Evolutionary conservation across 2,888 invertebrate genomes (phyloP).

Genomic region (Xestobium rufovillosum): DNA sequence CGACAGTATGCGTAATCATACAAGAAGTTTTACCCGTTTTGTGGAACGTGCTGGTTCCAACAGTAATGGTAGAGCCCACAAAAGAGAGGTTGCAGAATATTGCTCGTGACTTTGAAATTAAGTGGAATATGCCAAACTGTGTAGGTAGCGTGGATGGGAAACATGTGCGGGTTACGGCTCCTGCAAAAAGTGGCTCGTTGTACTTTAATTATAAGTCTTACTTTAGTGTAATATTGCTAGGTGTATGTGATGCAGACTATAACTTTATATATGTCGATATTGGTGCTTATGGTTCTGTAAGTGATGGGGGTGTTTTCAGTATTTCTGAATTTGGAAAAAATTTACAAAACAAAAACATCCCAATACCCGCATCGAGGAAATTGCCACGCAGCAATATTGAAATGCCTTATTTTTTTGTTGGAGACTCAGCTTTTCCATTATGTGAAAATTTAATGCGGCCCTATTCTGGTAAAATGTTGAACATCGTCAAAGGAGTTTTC

Average conservation of each 20-base stretch:
- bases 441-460: slow-evolving; percentile 9
- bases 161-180: slow-evolving; percentile 2
- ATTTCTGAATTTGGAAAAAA: slow-evolving; percentile 4
- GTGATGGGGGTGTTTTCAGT: background rate
- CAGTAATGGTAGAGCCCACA: background rate
- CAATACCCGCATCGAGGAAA: background rate
- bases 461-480: slow-evolving; percentile 9
- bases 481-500: slow-evolving; percentile 13
- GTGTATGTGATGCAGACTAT: slow-evolving; percentile 2
- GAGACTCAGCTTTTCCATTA: slow-evolving; percentile 13
- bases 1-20: slow-evolving; percentile 5
- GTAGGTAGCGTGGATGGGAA: background rate
- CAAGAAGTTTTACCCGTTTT: slow-evolving; percentile 7
- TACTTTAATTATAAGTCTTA: background rate
- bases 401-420: slow-evolving; percentile 14
- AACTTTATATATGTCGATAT: background rate
- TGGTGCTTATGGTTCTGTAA: slow-evolving; percentile 1
- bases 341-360: background rate
- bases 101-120: background rate
- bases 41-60: slow-evolving; percentile 11
- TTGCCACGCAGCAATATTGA: slow-evolving; percentile 7
- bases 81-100: slow-evolving; percentile 1
- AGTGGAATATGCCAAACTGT: background rate
- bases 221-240: background rate
- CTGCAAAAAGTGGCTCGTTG: background rate